phyloP scores from a whole-genome alignment of 2,888 invertebrate genomes.

The Tromatobia lineatoria region DNA sequence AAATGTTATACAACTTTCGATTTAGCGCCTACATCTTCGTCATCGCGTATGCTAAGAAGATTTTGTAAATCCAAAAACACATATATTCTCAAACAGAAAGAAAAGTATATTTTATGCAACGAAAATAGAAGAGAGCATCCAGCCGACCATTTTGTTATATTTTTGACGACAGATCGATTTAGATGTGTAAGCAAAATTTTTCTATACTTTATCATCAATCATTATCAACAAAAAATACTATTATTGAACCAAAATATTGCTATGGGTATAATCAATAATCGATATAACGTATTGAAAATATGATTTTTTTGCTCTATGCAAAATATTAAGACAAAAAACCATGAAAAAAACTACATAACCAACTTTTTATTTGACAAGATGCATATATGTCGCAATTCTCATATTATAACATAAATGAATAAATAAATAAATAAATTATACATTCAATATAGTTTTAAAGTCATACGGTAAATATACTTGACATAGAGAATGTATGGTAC shows the following conservation, averaged over 20 bases:
- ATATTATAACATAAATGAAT: no score
- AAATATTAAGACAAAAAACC: no score
- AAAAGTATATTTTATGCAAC: neutral
- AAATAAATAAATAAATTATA: no score
- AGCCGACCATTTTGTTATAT: neutral
- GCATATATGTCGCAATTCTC: no score
- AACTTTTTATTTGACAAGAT: no score
- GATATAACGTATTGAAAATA: no score
- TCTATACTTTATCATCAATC: neutral
- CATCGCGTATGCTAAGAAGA: neutral
- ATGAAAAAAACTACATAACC: no score
- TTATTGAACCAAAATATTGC: neutral
- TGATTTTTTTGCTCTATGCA: no score
- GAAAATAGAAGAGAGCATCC: neutral
- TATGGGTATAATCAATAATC: no score
- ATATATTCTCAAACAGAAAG: neutral
- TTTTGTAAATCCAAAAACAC: neutral
- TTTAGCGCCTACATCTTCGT: neutral
- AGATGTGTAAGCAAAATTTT: neutral
- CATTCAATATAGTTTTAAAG: no score
- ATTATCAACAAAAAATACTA: neutral
- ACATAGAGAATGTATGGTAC: no score
- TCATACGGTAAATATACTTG: no score
- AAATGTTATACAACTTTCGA: conserved; percentile 26
- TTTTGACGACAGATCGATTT: neutral